Evolutionary conservation across 2,888 invertebrate genomes (phyloP).

Genomic region (Polylopha cassiicola): DNA sequence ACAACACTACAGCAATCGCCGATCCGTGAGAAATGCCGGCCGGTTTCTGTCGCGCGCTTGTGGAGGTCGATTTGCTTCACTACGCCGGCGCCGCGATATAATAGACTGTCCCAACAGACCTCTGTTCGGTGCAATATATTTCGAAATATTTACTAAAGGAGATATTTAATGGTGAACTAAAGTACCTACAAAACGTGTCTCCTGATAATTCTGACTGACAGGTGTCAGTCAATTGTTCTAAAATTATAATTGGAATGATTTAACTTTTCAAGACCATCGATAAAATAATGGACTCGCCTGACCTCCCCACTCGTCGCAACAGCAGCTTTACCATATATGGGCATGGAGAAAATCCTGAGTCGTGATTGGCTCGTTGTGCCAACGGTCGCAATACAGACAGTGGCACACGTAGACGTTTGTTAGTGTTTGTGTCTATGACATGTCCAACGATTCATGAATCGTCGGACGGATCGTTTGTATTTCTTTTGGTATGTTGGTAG

Average conservation of each 20-base stretch:
- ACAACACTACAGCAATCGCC: slow-evolving; percentile 48
- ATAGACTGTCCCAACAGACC: slow-evolving; percentile 63
- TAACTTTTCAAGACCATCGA: slow-evolving; percentile 38
- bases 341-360: slow-evolving; percentile 82
- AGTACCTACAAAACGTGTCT: slow-evolving; percentile 41
- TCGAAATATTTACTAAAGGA: slow-evolving; percentile 40
- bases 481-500: slow-evolving; percentile 4
- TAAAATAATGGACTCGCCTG: slow-evolving; percentile 62
- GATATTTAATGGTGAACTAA: slow-evolving; percentile 40
- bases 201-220: slow-evolving; percentile 38
- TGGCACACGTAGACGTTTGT: slow-evolving; percentile 41
- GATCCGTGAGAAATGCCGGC: slow-evolving; percentile 68
- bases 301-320: slow-evolving; percentile 69
- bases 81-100: slow-evolving; percentile 57
- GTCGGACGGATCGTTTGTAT: too few relatives aligned
- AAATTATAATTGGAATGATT: slow-evolving; percentile 51
- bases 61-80: slow-evolving; percentile 64
- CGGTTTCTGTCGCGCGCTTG: slow-evolving; percentile 57
- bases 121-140: slow-evolving; percentile 46
- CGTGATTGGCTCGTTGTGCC: slow-evolving; percentile 79
- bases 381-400: slow-evolving; percentile 70
- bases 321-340: slow-evolving; percentile 89
- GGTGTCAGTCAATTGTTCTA: slow-evolving; percentile 46
- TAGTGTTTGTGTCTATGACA: slow-evolving; percentile 46
- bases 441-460: slow-evolving; percentile 56